Evolutionary conservation across 2,888 invertebrate species (phyloP).

Genomic region (Cryptocephalus primarius): DNA sequence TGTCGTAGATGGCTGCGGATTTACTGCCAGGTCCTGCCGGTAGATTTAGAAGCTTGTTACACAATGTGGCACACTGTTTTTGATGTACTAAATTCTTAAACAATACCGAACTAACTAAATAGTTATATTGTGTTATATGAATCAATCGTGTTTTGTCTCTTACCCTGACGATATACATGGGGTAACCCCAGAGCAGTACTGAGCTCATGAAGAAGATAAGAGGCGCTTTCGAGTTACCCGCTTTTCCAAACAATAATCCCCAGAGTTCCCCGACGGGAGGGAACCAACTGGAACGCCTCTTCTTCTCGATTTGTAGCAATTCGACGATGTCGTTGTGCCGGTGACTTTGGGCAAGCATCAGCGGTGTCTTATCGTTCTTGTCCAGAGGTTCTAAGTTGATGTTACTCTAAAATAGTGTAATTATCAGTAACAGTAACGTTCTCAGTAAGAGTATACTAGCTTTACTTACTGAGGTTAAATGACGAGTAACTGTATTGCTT

Average conservation of each 20-base stretch:
- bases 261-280: slow-evolving; percentile 80
- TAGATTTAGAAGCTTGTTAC: no score
- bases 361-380: slow-evolving; percentile 85
- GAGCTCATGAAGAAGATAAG: slow-evolving; percentile 75
- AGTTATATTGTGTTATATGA: no score
- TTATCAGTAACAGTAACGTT: not conserved
- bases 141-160: slow-evolving; percentile 16
- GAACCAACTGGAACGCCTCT: slow-evolving; percentile 74
- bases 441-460: not conserved
- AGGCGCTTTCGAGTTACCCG: slow-evolving; percentile 84
- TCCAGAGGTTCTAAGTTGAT: slow-evolving; percentile 78
- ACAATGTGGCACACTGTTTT: no score
- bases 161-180: slow-evolving; percentile 82
- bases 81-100: no score
- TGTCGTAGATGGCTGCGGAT: no score
- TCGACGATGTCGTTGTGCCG: slow-evolving; percentile 77
- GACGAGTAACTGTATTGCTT: no score
- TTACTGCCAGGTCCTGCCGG: no score
- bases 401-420: slow-evolving; percentile 49
- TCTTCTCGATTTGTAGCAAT: slow-evolving; percentile 69
- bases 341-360: slow-evolving; percentile 81
- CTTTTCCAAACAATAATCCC: slow-evolving; percentile 82
- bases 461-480: not conserved
- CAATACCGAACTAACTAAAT: no score
- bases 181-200: slow-evolving; percentile 83